These are phyloP conservation scores for Arizona elegans DNA, from an alignment of 2,113 vertebrate species.

Conservation along the genomic window DNA sequence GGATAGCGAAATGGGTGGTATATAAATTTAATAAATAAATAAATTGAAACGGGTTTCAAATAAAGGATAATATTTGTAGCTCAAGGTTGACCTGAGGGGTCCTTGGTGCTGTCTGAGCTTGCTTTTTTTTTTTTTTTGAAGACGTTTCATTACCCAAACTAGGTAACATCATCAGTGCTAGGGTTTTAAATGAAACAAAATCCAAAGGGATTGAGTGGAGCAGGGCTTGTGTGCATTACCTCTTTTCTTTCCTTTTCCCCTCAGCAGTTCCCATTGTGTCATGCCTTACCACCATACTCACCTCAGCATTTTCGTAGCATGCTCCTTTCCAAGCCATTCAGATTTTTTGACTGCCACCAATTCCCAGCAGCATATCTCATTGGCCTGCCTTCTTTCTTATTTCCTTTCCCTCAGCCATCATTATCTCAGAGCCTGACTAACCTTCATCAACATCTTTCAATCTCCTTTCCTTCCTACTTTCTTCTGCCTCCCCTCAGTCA, in stretches of 20 bases:
- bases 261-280: background rate
- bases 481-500: background rate
- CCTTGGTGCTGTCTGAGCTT: background rate
- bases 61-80: background rate
- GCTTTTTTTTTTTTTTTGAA: background rate
- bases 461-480: background rate
- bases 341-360: background rate
- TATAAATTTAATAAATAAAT: background rate
- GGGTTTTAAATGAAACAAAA: background rate
- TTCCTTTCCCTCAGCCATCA: background rate
- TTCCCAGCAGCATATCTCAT: background rate
- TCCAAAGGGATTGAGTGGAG: background rate
- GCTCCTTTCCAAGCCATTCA: background rate
- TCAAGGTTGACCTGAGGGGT: background rate
- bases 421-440: background rate
- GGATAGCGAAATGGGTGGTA: background rate
- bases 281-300: background rate
- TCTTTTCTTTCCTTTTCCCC: background rate
- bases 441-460: background rate
- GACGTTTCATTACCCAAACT: background rate
- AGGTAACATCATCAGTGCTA: background rate
- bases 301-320: background rate
- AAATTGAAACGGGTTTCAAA: background rate
- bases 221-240: background rate
- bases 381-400: background rate